Base-by-base conservation (phyloP, 2,113 vertebrate genomes). In the Urocitellus parryii region DNA sequence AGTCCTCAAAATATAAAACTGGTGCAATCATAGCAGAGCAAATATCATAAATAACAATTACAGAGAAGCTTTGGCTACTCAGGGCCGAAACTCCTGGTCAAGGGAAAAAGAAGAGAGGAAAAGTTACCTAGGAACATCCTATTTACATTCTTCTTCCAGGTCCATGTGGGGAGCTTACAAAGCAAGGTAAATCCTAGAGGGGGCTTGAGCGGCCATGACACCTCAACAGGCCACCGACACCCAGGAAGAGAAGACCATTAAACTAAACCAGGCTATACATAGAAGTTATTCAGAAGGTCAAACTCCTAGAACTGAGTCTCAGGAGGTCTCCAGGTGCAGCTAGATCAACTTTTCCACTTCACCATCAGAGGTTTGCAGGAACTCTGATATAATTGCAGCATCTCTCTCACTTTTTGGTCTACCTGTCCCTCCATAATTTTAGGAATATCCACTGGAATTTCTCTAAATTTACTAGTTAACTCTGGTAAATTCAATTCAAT, bases 371-470 rank as follows among this genome's bases (percentile, higher is more conserved):
- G 32, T 32, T 78, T 39, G 27, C 24, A 4, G 48, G 22, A 56
- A 45, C 27, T 82, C 61, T 37, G 53, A 67, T 11, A 14, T 16
- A 42, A 22, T 8, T 39, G 25, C 13, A 24, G 61, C 42, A 45
- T 56, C n/a, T 61, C 29, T 86, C 63, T 27, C 22, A 4, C 13
- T 53, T n/a, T 20, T 70, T 14, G 24, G 7, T 83, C 51, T 93
- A 51, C 22, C 17, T 5, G 8, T 8, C 1, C 25, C 42, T 91
- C 92, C 68, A 56, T 53, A 18, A 91, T 94, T 86, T 42, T 61
- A 74, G 83, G 80, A 63, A 63, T 93, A 27, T 20, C 82, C 74
- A 85, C 92, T 78, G 58, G 32, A 39, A 81, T 42, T 45, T 90
- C 72, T 86, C 61, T 96, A 18, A 45, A 70, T 58, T 53, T 80